Conservation (phyloP, 2,888 invertebrate genomes). For the Cheilosia scutellata region DNA sequence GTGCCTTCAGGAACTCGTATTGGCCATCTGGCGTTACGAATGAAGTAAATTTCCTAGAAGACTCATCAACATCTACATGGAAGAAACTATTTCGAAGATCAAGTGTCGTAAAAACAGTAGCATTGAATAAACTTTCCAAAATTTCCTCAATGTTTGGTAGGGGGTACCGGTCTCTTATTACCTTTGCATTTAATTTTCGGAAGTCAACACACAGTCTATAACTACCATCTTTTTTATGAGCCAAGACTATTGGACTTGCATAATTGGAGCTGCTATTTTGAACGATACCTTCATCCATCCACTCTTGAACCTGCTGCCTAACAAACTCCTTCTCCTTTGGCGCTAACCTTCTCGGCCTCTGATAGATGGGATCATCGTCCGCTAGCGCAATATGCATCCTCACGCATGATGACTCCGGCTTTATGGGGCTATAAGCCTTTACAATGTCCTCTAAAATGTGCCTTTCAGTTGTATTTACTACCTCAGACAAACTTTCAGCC, state of each 20-base stretch:
- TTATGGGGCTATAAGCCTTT: conserved; percentile 6
- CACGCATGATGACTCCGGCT: background rate
- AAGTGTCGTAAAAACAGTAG: background rate
- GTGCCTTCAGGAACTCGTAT: background rate
- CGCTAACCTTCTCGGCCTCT: conserved; percentile 2
- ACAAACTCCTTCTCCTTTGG: conserved; percentile 9
- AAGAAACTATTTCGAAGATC: background rate
- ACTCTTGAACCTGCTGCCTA: conserved; percentile 9
- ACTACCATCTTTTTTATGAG: conserved; percentile 18
- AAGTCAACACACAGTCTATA: conserved; percentile 16
- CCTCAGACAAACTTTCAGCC: background rate
- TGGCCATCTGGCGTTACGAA: background rate
- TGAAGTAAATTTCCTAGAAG: background rate
- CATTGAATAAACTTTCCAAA: background rate
- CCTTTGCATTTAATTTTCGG: background rate
- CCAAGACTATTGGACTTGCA: conserved; percentile 30
- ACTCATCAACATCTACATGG: background rate
- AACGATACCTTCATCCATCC: conserved; percentile 12
- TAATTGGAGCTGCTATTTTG: conserved; percentile 16
- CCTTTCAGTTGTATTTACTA: background rate
- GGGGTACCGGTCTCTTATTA: background rate
- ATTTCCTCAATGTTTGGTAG: background rate
- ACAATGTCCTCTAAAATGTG: background rate
- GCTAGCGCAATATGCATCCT: conserved; percentile 5
- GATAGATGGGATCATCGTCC: conserved; percentile 4